A percentile compares a stretch with the other conserved stretches of the same genome.
phyloP scores from a whole-genome alignment of 2,113 vertebrate species.

The Balaeniceps rex region DNA sequence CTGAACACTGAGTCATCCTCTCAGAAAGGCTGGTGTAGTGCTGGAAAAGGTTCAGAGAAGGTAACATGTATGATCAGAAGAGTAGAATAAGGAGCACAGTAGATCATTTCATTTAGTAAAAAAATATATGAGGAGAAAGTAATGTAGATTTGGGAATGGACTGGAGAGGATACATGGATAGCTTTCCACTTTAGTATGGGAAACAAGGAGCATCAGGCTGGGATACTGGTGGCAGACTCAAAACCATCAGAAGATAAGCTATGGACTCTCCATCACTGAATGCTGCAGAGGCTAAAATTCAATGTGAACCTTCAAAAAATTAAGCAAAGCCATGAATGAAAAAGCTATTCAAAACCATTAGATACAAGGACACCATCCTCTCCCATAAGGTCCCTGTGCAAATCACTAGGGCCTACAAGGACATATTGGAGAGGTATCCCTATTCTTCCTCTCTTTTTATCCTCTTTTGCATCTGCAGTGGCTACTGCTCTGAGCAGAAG shows the following conservation, averaged over 20 bases:
- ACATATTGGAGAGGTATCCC: neutral
- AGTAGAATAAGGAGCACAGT: neutral
- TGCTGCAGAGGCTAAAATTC: neutral
- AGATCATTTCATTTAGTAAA: neutral
- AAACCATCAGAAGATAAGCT: neutral
- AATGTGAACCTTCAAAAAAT: neutral
- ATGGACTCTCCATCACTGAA: neutral
- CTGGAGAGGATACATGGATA: neutral
- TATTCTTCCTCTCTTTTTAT: neutral
- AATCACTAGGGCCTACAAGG: neutral
- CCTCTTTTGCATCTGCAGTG: neutral
- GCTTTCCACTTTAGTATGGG: neutral
- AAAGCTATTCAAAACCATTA: neutral
- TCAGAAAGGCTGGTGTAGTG: neutral
- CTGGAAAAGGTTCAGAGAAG: neutral
- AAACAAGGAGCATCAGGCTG: neutral
- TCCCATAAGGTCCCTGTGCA: neutral
- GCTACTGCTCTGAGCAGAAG: neutral
- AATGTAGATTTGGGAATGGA: neutral
- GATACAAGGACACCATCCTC: neutral
- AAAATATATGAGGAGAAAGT: neutral
- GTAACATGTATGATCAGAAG: neutral
- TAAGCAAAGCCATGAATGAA: neutral
- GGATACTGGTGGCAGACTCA: neutral
- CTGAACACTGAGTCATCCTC: neutral